Evolutionary conservation across 2,797 vertebrate genomes (phyloP).

Genomic region (Semotilus atromaculatus): DNA sequence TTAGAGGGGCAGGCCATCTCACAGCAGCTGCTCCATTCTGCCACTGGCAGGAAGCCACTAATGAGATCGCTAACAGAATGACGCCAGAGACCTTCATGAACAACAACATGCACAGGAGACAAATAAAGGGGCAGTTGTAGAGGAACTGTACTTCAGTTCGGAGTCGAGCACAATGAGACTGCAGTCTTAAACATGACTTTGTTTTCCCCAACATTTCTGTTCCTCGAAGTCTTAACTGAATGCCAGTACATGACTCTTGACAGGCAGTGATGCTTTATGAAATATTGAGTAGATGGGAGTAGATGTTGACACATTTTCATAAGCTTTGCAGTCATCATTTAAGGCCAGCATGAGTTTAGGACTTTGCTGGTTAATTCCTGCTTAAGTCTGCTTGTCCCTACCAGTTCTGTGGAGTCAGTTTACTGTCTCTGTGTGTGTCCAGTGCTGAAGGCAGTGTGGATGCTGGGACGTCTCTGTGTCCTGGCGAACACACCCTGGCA

Average conservation of each 20-base stretch:
- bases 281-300: neutral
- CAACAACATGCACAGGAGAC: conserved; percentile 4
- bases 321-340: neutral
- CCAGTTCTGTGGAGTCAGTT: neutral
- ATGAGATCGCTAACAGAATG: conserved; percentile 35
- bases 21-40: conserved; percentile 33
- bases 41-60: conserved; percentile 41
- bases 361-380: conserved; percentile 13
- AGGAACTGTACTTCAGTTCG: neutral
- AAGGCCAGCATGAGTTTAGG: neutral
- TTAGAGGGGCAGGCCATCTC: conserved; percentile 8
- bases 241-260: neutral
- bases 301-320: neutral
- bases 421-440: conserved; percentile 4
- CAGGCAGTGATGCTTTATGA: neutral
- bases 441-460: neutral
- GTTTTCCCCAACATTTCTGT: neutral
- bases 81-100: conserved; percentile 41
- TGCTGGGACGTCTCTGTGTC: conserved; percentile 10
- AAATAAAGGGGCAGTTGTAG: neutral
- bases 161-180: neutral
- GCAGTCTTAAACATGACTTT: neutral
- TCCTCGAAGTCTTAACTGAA: neutral
- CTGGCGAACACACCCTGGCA: neutral
- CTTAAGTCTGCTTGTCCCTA: neutral